A percentile compares a stretch with the other conserved stretches of the same genome.
Conservation (phyloP, 23 tunicate genomes). For the Styela clava region DNA sequence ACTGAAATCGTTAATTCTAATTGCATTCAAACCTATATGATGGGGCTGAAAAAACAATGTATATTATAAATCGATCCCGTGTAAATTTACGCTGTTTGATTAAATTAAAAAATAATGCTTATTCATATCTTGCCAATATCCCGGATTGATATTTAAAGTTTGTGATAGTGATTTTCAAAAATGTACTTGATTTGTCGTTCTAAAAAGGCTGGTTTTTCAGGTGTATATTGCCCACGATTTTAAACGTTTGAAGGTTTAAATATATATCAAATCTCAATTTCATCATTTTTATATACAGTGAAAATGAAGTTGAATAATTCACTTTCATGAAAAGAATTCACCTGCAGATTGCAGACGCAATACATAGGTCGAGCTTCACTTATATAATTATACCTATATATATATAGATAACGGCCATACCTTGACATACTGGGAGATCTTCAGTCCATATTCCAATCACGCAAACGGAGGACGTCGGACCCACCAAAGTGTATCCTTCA, state of each 20-base stretch:
- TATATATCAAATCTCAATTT: no score
- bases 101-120: neutral
- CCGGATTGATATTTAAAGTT: neutral
- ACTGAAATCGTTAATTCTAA: neutral
- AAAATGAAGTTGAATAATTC: no score
- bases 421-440: neutral
- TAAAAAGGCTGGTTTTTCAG: neutral
- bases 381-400: no score
- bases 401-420: neutral
- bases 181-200: neutral
- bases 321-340: no score
- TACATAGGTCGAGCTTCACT: no score
- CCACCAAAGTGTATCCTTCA: neutral
- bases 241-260: no score
- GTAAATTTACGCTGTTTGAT: neutral
- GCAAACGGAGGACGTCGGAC: neutral
- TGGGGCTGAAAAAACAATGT: constrained; percentile 8
- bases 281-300: neutral
- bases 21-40: constrained; percentile 11
- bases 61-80: neutral
- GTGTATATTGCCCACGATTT: neutral
- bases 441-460: neutral
- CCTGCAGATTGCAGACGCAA: no score
- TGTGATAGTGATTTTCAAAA: neutral
- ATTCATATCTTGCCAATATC: neutral